Evolutionary conservation across 2,888 invertebrate species (phyloP).

Genomic region (Girardia tigrina): DNA sequence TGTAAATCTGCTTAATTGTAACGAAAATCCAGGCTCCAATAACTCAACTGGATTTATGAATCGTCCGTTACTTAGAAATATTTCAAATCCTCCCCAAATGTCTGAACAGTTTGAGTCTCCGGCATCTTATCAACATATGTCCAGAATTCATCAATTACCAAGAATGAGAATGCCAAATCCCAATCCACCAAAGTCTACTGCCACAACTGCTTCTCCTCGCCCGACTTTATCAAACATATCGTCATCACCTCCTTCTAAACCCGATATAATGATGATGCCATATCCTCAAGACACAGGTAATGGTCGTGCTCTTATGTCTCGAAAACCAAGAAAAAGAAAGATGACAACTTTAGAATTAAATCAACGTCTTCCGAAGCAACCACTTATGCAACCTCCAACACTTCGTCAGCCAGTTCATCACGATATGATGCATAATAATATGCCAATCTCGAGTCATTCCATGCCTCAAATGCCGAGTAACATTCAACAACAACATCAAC

Average conservation of each 20-base stretch:
- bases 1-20: background rate
- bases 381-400: background rate
- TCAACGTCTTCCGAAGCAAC: constrained; percentile 7
- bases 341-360: background rate
- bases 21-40: background rate
- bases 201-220: background rate
- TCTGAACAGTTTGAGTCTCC: background rate
- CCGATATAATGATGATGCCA: constrained; percentile 2
- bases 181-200: background rate
- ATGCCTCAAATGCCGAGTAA: background rate
- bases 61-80: background rate
- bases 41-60: background rate
- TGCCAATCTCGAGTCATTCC: background rate
- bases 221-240: background rate
- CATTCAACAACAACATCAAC: background rate
- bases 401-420: background rate
- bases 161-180: constrained; percentile 19
- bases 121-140: background rate
- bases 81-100: background rate
- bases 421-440: background rate
- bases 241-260: background rate
- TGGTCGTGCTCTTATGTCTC: background rate
- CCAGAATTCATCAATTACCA: background rate
- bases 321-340: background rate
- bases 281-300: background rate